Evolutionary conservation across 2,888 invertebrate genomes (phyloP), one percentile per base, ranked within the genome.

Genomic region (Ryuthela nishihirai): DNA sequence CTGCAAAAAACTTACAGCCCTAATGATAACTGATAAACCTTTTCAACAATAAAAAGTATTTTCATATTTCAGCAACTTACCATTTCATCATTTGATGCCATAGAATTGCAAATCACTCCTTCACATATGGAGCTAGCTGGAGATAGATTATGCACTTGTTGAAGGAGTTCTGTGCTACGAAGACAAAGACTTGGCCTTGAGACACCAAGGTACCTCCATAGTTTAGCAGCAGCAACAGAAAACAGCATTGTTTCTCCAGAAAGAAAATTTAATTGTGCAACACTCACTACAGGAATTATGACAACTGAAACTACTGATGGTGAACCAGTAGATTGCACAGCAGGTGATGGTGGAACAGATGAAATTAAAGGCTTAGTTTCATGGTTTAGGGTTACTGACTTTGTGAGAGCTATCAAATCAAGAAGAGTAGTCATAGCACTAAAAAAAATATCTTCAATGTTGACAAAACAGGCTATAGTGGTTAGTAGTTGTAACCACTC

Each of bases 131-230:
- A 78, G 53, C 78, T 76, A 72, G 71, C 69, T 67, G 80, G 75
- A 67, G 84, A 73, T 35, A 80, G 81, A 69, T 87, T 85, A 72
- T 90, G 89, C 36, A 91, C 77, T 69, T 86, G 85, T 70, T 87
- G 83, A 2, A 91, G 75, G 17, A 91, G 73, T 38, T 85, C 84
- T 5, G 86, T 83, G 64, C 83, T 82, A 42, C 78, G 73, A 68
- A 82, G 76, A 68, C 83, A 83, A 62, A 79, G 79, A 50, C 78
- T 76, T 34, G 81, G 78, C 17, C 75, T 77, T 45, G 79, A 72
- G 49, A 77, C 76, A 2, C 81, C 83, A 29, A 88, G 73, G 69
- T 84, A 82, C 65, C 82, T 79, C 88, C 88, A 88, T 47, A 88
- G 72, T 53, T 83, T 83, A 64, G 81, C 79, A 23, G 84, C 82